These are phyloP conservation scores for Ophiothrix spiculata DNA, from an alignment of 35 echinoderm and acorn worm genomes.

Conservation along the genomic window DNA sequence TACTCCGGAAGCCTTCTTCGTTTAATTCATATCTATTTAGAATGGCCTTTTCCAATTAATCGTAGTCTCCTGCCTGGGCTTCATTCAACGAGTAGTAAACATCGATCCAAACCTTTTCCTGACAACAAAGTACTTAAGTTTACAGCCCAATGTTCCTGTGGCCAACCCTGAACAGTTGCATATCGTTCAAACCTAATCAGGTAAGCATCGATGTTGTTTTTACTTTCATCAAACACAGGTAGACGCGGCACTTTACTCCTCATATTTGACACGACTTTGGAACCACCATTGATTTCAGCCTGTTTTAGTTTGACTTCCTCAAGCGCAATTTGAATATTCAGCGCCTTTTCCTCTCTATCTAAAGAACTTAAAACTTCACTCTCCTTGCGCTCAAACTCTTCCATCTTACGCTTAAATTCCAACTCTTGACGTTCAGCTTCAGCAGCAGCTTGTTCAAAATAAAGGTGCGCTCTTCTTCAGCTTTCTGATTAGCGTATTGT, in stretches of 20 bases:
- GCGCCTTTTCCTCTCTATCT: not conserved
- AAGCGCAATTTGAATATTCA: not conserved
- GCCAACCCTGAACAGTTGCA: slow-evolving; percentile 40
- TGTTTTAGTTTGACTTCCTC: not conserved
- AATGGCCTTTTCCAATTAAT: slow-evolving; percentile 50
- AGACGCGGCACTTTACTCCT: slow-evolving; percentile 21
- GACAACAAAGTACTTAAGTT: slow-evolving; percentile 46
- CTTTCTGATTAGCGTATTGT: not conserved
- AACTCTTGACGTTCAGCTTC: not conserved
- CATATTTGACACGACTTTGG: not conserved
- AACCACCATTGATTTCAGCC: not conserved
- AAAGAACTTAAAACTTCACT: not conserved
- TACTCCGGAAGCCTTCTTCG: slow-evolving; percentile 32
- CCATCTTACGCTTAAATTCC: not conserved
- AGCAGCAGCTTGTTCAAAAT: not conserved
- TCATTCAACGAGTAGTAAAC: slow-evolving; percentile 39
- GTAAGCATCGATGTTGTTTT: slow-evolving; percentile 75
- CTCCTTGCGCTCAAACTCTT: not conserved
- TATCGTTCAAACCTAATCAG: slow-evolving; percentile 62
- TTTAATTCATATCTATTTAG: slow-evolving; percentile 45
- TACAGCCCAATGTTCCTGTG: slow-evolving; percentile 50
- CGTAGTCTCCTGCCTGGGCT: slow-evolving; percentile 51
- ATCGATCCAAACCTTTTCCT: slow-evolving; percentile 51
- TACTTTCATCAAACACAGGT: slow-evolving; percentile 39
- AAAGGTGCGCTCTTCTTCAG: not conserved